A percentile compares a stretch with the other conserved stretches of the same genome.
phyloP scores from a whole-genome alignment of 2,797 vertebrate genomes.

The Hydrocynus forskahlii region DNA sequence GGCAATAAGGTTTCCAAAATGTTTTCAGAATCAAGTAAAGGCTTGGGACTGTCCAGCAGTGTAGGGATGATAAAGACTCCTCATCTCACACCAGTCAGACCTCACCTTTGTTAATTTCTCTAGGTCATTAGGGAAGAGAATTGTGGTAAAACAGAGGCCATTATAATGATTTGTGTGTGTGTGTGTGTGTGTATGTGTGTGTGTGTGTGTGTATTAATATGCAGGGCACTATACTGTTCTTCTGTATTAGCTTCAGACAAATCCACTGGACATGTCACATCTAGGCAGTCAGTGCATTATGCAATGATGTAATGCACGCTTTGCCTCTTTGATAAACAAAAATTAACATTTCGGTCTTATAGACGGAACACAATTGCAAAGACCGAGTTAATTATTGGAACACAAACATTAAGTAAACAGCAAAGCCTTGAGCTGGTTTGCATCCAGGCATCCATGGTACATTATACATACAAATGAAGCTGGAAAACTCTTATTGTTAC shows the following conservation, averaged over 20 bases:
- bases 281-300: slow-evolving; percentile 21
- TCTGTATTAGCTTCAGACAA: slow-evolving; percentile 43
- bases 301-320: neutral
- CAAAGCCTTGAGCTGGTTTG: slow-evolving; percentile 1
- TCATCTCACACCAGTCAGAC: slow-evolving; percentile 17
- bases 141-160: slow-evolving; percentile 8
- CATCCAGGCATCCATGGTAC: neutral
- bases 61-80: neutral
- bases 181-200: neutral
- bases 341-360: neutral
- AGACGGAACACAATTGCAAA: neutral
- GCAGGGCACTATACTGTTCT: neutral
- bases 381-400: neutral
- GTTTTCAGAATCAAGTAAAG: neutral
- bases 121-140: slow-evolving; percentile 53
- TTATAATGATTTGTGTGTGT: neutral
- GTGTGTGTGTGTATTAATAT: slow-evolving; percentile 33
- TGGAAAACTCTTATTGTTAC: neutral
- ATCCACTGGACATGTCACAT: slow-evolving; percentile 40
- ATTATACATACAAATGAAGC: slow-evolving; percentile 14
- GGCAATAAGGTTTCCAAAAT: too few relatives aligned
- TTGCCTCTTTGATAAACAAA: slow-evolving; percentile 2
- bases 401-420: neutral
- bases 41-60: neutral
- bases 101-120: slow-evolving; percentile 8